Percentiles rank a stretch among this genome's conserved stretches.
phyloP scores from a whole-genome alignment of 1,140 invertebrate genomes.

The Aporrectodea caliginosa region DNA sequence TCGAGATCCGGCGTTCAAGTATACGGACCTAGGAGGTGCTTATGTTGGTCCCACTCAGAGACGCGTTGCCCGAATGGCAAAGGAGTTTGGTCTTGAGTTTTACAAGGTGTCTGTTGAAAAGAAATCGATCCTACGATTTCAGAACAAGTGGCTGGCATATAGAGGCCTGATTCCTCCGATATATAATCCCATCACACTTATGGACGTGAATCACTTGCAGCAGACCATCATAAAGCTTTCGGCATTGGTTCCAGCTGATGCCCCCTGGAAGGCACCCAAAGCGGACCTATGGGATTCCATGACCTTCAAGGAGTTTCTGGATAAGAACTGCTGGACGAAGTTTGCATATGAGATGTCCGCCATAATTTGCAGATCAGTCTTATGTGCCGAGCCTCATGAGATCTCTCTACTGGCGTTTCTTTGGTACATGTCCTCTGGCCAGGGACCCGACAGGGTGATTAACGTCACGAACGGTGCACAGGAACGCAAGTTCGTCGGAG shows the following conservation, averaged over 20 bases:
- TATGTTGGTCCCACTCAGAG: conserved; percentile 45
- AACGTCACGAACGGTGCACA: conserved; percentile 50
- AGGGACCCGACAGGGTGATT: conserved; percentile 46
- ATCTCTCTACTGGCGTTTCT: conserved; percentile 52
- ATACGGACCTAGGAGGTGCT: conserved; percentile 41
- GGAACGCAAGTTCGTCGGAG: conserved; percentile 54
- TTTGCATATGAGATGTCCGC: neutral
- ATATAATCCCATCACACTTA: neutral
- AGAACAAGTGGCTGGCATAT: neutral
- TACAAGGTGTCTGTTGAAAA: conserved; percentile 38
- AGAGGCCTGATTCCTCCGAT: neutral
- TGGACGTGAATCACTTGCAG: neutral
- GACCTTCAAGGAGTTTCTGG: conserved; percentile 50
- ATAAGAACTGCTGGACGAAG: conserved; percentile 49
- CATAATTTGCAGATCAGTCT: neutral
- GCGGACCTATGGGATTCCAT: conserved; percentile 55
- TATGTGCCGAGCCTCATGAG: conserved; percentile 51
- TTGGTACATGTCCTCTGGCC: conserved; percentile 51
- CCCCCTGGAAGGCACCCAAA: conserved; percentile 53
- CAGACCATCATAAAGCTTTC: neutral
- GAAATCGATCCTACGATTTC: neutral
- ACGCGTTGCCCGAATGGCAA: conserved; percentile 37
- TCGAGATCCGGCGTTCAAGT: neutral
- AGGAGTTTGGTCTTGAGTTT: conserved; percentile 40
- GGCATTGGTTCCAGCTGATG: conserved; percentile 49